Percentiles rank a stretch among this genome's conserved stretches.
Evolutionary conservation across 2,797 vertebrate species (phyloP).

Genomic region (Melanotaenia boesemani): DNA sequence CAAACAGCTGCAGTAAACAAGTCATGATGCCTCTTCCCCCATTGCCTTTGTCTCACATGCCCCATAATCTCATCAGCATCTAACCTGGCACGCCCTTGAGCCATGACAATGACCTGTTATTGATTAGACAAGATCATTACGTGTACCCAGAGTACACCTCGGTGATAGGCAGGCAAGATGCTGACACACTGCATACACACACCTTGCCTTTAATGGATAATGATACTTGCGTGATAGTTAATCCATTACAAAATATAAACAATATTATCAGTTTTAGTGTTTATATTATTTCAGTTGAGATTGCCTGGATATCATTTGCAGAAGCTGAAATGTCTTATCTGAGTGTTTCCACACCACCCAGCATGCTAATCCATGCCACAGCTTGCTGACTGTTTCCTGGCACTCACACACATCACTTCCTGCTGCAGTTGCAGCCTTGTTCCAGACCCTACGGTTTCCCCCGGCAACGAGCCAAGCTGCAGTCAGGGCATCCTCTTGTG

Average conservation of each 20-base stretch:
- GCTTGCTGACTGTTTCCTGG: conserved; percentile 69
- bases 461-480: conserved; percentile 76
- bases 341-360: conserved; percentile 66
- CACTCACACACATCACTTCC: conserved; percentile 59
- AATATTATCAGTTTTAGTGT: conserved; percentile 31
- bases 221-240: conserved; percentile 33
- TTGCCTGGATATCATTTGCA: conserved; percentile 31
- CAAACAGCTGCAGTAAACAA: conserved; percentile 86
- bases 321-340: conserved; percentile 56
- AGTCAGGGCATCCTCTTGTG: conserved; percentile 76
- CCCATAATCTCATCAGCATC: conserved; percentile 74
- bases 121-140: conserved; percentile 75
- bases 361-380: conserved; percentile 50
- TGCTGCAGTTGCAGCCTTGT: conserved; percentile 59
- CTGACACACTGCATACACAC: conserved; percentile 36
- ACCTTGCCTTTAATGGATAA: conserved; percentile 31
- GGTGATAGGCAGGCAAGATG: conserved; percentile 42
- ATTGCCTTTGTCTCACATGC: conserved; percentile 64
- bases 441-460: conserved; percentile 71
- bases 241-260: conserved; percentile 29
- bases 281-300: conserved; percentile 28
- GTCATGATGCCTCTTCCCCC: conserved; percentile 61
- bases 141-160: conserved; percentile 57
- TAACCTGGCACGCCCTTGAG: conserved; percentile 79
- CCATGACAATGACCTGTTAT: conserved; percentile 81